Evolutionary conservation across 2,888 invertebrate species (phyloP), one percentile per base, ranked within the genome.

Genomic region (Magallana nippona): DNA sequence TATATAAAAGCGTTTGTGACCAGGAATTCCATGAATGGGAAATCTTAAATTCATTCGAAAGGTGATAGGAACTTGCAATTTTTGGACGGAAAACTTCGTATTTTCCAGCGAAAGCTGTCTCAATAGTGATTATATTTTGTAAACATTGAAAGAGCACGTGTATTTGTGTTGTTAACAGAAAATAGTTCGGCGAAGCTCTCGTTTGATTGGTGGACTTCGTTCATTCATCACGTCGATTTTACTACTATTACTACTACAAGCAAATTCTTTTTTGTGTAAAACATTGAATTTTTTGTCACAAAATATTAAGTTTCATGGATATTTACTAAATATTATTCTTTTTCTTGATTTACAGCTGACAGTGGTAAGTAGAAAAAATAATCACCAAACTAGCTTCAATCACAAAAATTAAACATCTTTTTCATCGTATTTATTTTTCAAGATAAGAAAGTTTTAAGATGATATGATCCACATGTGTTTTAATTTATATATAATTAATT

Each of bases 131-230:
- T 80, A 27, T 55, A 58, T 32, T 44, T 55, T 71, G 82, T 82
- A 82, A 82, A 82, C 82, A 82, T 82, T 55, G 63, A 44, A 80
- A 44, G 58, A 82, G 77, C 85, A 86, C 85, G 85, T 86, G 85
- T 82, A 84, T 83, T 83, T 86, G 81, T 82, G 80, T 86, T 84
- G 82, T 80, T 82, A 78, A 81, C 63, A 81, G 90, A 90, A 90
- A 90, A 90, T 89, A 89, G 89, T 89, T 89, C 90, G 88, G 85
- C 84, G 80, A 79, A 85, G 85, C 87, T 84, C 63, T 78, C 78
- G 83, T 85, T 88, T 90, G 89, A 90, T 90, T 90, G 90, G 90
- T 87, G 86, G 87, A 89, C 55, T 44, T 8, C 60, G 77, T 90
- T 87, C 90, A 90, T 90, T 90, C 89, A 90, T 86, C 83, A 71